Conservation (phyloP, 2,888 invertebrate genomes). For the Oscheius onirici region DNA sequence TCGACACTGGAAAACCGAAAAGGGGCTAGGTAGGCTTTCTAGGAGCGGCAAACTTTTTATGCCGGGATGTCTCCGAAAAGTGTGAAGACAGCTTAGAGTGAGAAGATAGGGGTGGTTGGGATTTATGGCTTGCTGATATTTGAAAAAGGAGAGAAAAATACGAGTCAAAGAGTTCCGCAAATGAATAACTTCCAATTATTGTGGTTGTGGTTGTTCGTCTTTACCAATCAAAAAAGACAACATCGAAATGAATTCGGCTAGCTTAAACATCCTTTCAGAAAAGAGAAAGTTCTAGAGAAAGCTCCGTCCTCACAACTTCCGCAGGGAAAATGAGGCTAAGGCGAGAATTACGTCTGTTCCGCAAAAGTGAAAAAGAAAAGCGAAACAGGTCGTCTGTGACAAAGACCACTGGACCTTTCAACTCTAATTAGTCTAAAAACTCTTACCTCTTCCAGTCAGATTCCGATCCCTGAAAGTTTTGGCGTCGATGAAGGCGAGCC, state of each 20-base stretch:
- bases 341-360: constrained; percentile 11
- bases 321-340: constrained; percentile 18
- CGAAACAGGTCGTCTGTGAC: constrained; percentile 9
- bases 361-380: constrained; percentile 5
- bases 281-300: too few species aligned
- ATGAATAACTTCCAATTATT: too few species aligned
- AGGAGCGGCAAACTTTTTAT: not conserved
- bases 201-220: too few species aligned
- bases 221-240: too few species aligned
- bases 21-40: not conserved
- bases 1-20: constrained; percentile 13
- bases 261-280: too few species aligned
- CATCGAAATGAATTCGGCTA: too few species aligned
- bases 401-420: constrained; percentile 1
- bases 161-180: not conserved
- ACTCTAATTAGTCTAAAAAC: not conserved
- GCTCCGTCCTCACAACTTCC: not conserved
- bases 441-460: constrained; percentile 10
- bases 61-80: not conserved
- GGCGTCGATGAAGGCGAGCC: constrained; percentile 14
- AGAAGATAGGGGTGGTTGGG: too few species aligned
- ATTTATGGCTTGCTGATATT: too few species aligned
- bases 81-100: too few species aligned
- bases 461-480: constrained; percentile 24
- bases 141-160: constrained; percentile 1